These are phyloP conservation scores for Ranitomeya variabilis DNA, from an alignment of 2,113 vertebrate species.

Conservation along the genomic window DNA sequence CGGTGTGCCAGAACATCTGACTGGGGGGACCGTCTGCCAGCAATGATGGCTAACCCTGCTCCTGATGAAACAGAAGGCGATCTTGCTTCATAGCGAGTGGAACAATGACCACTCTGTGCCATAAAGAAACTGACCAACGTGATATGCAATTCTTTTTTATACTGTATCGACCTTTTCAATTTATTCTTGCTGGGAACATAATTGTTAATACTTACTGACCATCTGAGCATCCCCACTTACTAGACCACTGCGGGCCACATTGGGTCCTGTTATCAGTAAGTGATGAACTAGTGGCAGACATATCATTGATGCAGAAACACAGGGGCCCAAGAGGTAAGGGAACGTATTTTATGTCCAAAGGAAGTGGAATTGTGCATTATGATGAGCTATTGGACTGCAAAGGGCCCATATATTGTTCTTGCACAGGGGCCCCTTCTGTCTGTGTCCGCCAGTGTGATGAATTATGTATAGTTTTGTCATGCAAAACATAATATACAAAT, in stretches of 20 bases:
- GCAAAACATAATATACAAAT: too few relatives aligned
- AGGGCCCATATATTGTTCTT: too few relatives aligned
- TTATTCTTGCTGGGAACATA: not conserved
- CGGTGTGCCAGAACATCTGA: conserved; percentile 81
- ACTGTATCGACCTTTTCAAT: not conserved
- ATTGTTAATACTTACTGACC: not conserved
- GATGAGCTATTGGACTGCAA: too few relatives aligned
- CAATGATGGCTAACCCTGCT: conserved; percentile 49
- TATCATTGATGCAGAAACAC: not conserved
- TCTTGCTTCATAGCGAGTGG: not conserved
- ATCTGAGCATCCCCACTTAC: not conserved
- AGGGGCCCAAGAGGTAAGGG: too few relatives aligned
- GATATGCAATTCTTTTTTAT: not conserved
- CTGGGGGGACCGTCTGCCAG: conserved; percentile 82
- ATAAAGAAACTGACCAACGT: not conserved
- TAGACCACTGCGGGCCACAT: not conserved
- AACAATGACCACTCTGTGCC: not conserved
- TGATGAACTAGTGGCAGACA: not conserved
- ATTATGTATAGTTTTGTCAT: too few relatives aligned
- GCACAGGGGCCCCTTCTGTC: too few relatives aligned
- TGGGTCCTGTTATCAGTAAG: not conserved
- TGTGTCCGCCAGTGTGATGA: too few relatives aligned
- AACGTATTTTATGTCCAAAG: too few relatives aligned
- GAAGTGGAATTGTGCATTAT: too few relatives aligned
- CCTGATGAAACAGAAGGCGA: conserved; percentile 12